phyloP scores from a whole-genome alignment of 2,113 vertebrate species.

The Anarrhichthys ocellatus region DNA sequence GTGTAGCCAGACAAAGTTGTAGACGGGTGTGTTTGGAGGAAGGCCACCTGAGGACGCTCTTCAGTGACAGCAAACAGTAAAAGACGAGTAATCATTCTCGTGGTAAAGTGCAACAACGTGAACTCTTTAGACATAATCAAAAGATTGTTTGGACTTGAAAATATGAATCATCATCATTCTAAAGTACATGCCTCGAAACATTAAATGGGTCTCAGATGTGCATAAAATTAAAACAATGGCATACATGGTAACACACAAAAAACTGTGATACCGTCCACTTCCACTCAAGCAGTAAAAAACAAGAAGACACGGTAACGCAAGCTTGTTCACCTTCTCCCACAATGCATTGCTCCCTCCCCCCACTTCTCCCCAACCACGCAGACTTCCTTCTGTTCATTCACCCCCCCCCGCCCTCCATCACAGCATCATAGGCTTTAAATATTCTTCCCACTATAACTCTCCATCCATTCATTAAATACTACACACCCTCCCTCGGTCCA shows the following conservation, averaged over 20 bases:
- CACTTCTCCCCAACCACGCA: background rate
- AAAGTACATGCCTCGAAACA: background rate
- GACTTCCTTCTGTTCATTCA: conserved; percentile 30
- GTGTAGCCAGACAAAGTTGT: background rate
- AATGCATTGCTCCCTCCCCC: background rate
- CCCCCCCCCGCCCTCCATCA: conserved; percentile 24
- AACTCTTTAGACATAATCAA: background rate
- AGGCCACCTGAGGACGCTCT: conserved; percentile 7
- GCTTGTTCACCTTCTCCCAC: conserved; percentile 7
- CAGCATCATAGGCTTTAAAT: conserved; percentile 16
- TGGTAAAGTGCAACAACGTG: background rate
- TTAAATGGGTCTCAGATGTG: background rate
- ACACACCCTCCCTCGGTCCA: conserved; percentile 23
- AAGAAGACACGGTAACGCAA: conserved; percentile 8
- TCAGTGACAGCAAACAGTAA: conserved; percentile 1
- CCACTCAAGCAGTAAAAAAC: conserved; percentile 1
- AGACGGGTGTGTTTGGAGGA: conserved; percentile 3
- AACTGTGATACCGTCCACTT: background rate
- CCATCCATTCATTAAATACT: conserved; percentile 41
- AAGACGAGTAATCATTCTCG: background rate
- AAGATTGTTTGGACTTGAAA: background rate
- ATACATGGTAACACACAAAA: background rate
- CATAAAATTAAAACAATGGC: background rate
- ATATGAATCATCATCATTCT: background rate
- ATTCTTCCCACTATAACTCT: conserved; percentile 22